Evolutionary conservation across 2,797 vertebrate species (phyloP).

Genomic region (Pyrocephalus nanus): DNA sequence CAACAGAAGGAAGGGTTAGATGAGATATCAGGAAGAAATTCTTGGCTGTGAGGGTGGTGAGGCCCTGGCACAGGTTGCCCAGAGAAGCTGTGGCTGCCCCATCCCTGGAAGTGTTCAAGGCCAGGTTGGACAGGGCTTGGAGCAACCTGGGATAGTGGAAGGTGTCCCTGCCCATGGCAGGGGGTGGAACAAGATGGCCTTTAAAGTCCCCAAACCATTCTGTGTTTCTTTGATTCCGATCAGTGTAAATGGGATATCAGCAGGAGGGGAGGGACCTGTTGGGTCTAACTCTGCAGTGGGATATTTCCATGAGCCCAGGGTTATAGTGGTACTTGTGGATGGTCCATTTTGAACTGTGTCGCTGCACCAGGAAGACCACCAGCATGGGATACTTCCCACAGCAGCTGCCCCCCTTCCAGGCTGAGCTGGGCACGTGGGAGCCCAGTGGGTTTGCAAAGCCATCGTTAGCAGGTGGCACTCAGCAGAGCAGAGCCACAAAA

Average conservation of each 20-base stretch:
- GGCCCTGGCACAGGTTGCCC: not conserved
- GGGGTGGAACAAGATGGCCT: not conserved
- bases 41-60: fast-evolving
- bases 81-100: not conserved
- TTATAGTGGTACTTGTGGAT: too few species aligned
- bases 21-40: not conserved
- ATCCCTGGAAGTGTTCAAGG: fast-evolving
- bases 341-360: not conserved
- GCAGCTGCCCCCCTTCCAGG: fast-evolving
- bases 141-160: fast-evolving
- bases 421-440: fast-evolving
- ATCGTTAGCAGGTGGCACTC: fast-evolving
- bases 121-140: fast-evolving
- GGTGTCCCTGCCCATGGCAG: not conserved
- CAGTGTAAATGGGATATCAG: not conserved
- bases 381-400: not conserved
- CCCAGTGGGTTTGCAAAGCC: not conserved
- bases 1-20: not conserved
- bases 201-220: not conserved
- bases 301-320: not conserved
- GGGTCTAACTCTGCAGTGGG: not conserved
- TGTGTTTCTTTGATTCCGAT: not conserved
- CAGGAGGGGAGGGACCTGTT: not conserved
- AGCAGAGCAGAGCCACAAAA: not conserved
- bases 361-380: fast-evolving